These are phyloP conservation scores for Julus scandinavius DNA, from an alignment of 2,888 invertebrate genomes.

Conservation along the genomic window DNA sequence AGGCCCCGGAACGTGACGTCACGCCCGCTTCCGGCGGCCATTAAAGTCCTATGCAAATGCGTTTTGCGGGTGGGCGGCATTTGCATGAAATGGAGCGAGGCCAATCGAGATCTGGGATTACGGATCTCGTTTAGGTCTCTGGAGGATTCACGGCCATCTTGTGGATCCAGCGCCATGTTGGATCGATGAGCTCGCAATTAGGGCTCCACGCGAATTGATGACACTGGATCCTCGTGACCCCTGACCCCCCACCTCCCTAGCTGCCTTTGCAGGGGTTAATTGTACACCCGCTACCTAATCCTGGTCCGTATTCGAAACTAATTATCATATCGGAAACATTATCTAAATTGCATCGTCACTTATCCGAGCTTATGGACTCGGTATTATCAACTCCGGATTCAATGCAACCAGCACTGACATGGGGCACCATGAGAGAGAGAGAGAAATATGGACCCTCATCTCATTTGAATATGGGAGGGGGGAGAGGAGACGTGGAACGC, in stretches of 20 bases:
- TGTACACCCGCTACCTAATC: not conserved
- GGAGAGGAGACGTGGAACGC: not conserved
- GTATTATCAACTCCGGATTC: conserved; percentile 30
- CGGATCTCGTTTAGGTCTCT: conserved; percentile 19
- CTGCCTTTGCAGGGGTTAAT: conserved; percentile 23
- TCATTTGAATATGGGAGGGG: not conserved
- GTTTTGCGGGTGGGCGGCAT: conserved; percentile 8
- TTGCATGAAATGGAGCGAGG: conserved; percentile 33
- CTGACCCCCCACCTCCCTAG: not conserved
- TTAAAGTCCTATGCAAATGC: conserved; percentile 2
- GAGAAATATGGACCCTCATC: not conserved
- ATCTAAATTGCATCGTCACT: conserved; percentile 33
- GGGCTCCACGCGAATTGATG: not conserved
- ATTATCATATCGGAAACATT: conserved; percentile 26
- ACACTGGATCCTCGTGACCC: not conserved
- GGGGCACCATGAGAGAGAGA: no score
- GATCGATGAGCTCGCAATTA: conserved; percentile 20
- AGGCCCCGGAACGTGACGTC: conserved; percentile 7
- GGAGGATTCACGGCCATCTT: conserved; percentile 9
- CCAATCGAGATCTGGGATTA: conserved; percentile 22
- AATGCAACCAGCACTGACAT: not conserved
- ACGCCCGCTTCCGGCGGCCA: not conserved
- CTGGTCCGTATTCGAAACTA: not conserved
- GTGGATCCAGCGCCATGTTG: conserved; percentile 22
- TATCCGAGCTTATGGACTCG: conserved; percentile 1